A percentile compares a stretch with the other conserved stretches of the same genome.
These are phyloP conservation scores for Melanaphis sacchari DNA, from an alignment of 1,140 invertebrate species.

Conservation along the genomic window DNA sequence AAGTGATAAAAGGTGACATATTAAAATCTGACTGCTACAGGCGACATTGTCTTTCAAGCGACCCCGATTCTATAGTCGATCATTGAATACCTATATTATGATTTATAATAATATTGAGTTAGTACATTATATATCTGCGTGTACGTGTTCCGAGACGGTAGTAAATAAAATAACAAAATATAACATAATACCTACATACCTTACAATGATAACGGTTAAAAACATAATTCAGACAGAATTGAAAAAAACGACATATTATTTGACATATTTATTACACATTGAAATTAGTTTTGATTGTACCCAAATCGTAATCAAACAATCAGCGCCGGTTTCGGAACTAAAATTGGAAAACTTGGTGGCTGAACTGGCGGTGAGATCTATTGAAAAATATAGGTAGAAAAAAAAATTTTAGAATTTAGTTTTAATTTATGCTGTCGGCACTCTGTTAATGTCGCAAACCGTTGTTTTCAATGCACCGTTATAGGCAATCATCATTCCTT, in stretches of 20 bases:
- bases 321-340: not conserved
- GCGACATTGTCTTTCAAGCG: no score
- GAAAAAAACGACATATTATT: not conserved
- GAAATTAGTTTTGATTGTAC: no score
- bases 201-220: not conserved
- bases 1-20: not conserved
- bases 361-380: not conserved
- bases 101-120: not conserved
- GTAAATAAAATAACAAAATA: no score
- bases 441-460: not conserved
- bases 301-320: no score
- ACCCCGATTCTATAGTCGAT: no score
- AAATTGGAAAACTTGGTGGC: not conserved
- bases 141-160: no score
- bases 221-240: not conserved
- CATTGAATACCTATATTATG: no score
- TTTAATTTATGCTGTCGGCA: not conserved
- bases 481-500: not conserved
- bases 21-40: no score
- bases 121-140: no score
- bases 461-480: not conserved
- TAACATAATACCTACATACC: no score
- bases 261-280: not conserved
- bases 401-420: not conserved
- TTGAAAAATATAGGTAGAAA: not conserved